These are phyloP conservation scores for Cetoscarus ocellatus DNA, from an alignment of 2,797 vertebrate genomes.

Conservation along the genomic window DNA sequence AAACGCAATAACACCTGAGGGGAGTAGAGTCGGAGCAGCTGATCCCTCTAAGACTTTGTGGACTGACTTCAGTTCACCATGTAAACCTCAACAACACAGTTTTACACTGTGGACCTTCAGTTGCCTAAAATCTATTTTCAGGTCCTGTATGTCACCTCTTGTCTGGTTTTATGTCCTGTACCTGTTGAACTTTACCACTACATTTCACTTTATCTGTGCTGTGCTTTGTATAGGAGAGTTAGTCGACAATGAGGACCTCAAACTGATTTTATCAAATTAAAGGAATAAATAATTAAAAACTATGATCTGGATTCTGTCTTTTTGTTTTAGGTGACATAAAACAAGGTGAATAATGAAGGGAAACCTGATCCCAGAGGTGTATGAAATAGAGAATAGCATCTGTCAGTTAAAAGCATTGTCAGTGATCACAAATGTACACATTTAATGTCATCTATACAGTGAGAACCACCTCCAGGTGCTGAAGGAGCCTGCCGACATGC, in stretches of 20 bases:
- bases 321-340: conserved; percentile 18
- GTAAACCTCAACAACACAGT: conserved; percentile 55
- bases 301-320: conserved; percentile 1
- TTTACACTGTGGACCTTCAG: conserved; percentile 33
- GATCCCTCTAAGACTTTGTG: conserved; percentile 12
- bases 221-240: conserved; percentile 64
- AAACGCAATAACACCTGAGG: conserved; percentile 47
- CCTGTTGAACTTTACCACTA: conserved; percentile 49
- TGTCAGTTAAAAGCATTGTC: neutral
- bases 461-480: too few species aligned
- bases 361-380: conserved; percentile 3
- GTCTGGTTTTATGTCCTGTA: conserved; percentile 52
- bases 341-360: neutral
- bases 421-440: neutral
- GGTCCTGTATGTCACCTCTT: conserved; percentile 44
- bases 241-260: conserved; percentile 65
- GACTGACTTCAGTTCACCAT: conserved; percentile 20
- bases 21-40: conserved; percentile 15
- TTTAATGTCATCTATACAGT: neutral
- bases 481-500: too few species aligned
- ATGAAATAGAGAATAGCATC: neutral
- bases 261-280: conserved; percentile 65
- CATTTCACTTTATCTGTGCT: conserved; percentile 65
- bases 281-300: conserved; percentile 79
- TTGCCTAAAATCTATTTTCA: conserved; percentile 59